Percentiles rank a stretch among this genome's conserved stretches.
Conservation (phyloP, 2,113 vertebrate species). For the Ochotona princeps region DNA sequence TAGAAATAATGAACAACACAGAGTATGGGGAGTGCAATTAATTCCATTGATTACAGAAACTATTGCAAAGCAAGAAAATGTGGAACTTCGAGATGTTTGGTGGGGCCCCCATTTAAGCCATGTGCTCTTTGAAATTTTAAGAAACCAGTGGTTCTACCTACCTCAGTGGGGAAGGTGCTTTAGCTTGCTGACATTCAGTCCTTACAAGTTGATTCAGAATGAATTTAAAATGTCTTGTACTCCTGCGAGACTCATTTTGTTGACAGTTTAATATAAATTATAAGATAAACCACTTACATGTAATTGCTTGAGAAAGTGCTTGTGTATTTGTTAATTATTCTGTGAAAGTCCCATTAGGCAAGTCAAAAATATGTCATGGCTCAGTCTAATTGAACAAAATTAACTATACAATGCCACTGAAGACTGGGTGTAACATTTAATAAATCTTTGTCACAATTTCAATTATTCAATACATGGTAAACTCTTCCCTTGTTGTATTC, state of each 20-base stretch:
- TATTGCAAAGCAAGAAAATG: not conserved
- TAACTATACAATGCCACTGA: not conserved
- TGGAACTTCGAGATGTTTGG: not conserved
- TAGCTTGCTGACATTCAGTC: not conserved
- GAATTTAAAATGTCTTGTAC: not conserved
- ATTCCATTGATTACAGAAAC: too few relatives aligned
- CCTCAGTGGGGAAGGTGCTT: not conserved
- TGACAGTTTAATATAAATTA: not conserved
- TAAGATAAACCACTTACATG: not conserved
- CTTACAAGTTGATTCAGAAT: not conserved
- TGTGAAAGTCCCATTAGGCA: not conserved
- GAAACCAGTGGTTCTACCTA: not conserved
- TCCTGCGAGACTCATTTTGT: slow-evolving; percentile 9
- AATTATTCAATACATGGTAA: not conserved
- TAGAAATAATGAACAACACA: not conserved
- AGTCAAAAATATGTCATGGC: not conserved
- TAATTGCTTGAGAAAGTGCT: not conserved
- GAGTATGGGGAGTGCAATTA: accelerated
- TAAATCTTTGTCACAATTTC: not conserved
- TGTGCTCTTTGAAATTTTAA: not conserved
- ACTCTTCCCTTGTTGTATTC: too few relatives aligned
- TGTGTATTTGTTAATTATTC: not conserved
- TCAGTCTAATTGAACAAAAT: not conserved
- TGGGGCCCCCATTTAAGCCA: not conserved
- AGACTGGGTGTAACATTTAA: not conserved